Evolutionary conservation across 1,140 invertebrate genomes (phyloP).

Genomic region (Heliconius himera): DNA sequence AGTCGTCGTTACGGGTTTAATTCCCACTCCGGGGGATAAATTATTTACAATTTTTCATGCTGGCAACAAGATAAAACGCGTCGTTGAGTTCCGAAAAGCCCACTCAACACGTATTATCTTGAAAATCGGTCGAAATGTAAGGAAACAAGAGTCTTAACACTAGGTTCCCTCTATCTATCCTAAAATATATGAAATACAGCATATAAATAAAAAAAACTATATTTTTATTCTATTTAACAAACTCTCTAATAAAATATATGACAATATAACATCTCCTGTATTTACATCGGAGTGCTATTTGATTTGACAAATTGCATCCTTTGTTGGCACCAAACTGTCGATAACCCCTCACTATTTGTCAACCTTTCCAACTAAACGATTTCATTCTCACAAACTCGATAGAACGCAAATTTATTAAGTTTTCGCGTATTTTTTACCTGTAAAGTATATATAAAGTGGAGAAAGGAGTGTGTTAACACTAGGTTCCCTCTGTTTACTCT

Average conservation of each 20-base stretch:
- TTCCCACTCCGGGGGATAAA: too few relatives aligned
- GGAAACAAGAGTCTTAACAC: neutral
- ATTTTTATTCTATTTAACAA: neutral
- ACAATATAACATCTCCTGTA: constrained; percentile 39
- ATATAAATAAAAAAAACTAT: neutral
- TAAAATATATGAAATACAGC: neutral
- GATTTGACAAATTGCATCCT: constrained; percentile 75
- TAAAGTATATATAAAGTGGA: neutral
- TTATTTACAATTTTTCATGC: too few relatives aligned
- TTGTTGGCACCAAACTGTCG: constrained; percentile 66
- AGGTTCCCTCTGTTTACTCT: too few relatives aligned
- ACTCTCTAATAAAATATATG: neutral
- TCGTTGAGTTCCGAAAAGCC: too few relatives aligned
- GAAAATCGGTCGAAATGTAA: neutral
- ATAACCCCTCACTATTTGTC: constrained; percentile 69
- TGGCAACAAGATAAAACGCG: too few relatives aligned
- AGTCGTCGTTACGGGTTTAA: too few relatives aligned
- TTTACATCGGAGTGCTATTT: constrained; percentile 55
- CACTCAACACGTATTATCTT: too few relatives aligned
- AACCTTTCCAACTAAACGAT: constrained; percentile 58
- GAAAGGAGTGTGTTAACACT: too few relatives aligned
- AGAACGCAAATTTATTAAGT: constrained; percentile 37
- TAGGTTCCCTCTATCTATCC: neutral
- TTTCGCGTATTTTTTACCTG: constrained; percentile 14
- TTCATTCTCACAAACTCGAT: constrained; percentile 43